Evolutionary conservation across 2,888 invertebrate species (phyloP), one percentile per base, ranked within the genome.

Genomic region (Endomychus coccineus): DNA sequence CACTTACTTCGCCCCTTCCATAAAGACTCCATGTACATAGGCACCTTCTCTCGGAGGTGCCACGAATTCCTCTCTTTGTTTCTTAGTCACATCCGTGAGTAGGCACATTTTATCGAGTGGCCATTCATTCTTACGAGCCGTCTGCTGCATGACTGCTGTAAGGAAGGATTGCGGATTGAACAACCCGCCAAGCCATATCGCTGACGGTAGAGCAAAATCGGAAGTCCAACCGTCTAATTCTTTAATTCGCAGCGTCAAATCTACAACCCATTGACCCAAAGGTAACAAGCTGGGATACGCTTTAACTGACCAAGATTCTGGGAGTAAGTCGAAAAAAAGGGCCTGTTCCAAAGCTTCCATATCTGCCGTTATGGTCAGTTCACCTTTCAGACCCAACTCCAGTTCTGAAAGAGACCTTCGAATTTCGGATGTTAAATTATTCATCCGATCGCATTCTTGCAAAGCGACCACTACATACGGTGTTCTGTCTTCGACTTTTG

Each of bases 81-180:
- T 94, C 66, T 92, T 94, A 4, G 92, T 92, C 17, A 95, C 94
- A 60, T 95, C 95, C 56, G 91, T 92, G 64, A 88, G 83, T 27
- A 95, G 74, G 58, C 89, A 90, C 92, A 95, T 94, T 63, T 90
- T 87, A 68, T 95, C 94, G 41, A 95, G 71, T 0, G 95, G 94
- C 86, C 92, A 90, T 64, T 94, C 94, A 63, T 94, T 92, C 68
- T 86, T 92, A 28, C 94, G 74, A 1, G 95, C 94, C 34, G 92
- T 92, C 67, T 90, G 91, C 68, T 96, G 95, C 92, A 95, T 94
- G 58, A 95, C 92, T 19, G 95, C 95, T 0, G 95, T 95, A 17
- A 96, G 70, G 67, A 96, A 91, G 6, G 92, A 92, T 66, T 95
- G 95, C 0, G 95, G 95, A 69, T 95, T 95, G 70, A 95, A 95